Conservation (phyloP, 30 jellyfish, hydroid and myxozoan species). For the Nemopilema nomurai region DNA sequence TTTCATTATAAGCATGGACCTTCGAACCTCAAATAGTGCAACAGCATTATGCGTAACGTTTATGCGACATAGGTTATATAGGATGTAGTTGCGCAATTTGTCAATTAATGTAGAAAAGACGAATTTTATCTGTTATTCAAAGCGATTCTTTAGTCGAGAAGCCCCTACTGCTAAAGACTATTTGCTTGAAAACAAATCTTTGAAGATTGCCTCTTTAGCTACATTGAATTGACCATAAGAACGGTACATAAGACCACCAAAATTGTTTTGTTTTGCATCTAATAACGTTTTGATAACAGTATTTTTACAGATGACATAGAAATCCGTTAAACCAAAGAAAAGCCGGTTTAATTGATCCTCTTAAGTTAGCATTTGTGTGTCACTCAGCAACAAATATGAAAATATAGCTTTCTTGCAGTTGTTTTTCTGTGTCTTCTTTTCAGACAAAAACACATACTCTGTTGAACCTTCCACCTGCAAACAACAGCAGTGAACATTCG, state of each 20-base stretch:
- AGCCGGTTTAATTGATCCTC: slow-evolving; percentile 7
- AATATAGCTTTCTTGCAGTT: neutral
- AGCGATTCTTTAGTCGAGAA: too few relatives aligned
- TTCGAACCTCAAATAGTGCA: too few relatives aligned
- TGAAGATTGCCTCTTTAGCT: neutral
- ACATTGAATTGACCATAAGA: neutral
- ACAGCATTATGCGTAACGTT: too few relatives aligned
- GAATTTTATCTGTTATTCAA: too few relatives aligned
- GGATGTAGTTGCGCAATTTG: too few relatives aligned
- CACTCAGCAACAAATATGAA: neutral
- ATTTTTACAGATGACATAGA: neutral
- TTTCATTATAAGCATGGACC: too few relatives aligned
- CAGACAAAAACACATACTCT: too few relatives aligned
- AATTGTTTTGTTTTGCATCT: neutral
- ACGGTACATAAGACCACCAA: neutral
- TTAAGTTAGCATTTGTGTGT: slow-evolving; percentile 14
- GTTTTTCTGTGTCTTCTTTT: neutral
- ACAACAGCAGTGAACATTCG: too few relatives aligned
- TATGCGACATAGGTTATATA: too few relatives aligned
- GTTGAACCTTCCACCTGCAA: too few relatives aligned
- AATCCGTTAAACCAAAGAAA: neutral
- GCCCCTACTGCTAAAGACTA: too few relatives aligned
- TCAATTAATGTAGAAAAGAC: too few relatives aligned
- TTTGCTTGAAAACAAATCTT: neutral
- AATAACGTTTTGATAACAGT: neutral